phyloP scores from a whole-genome alignment of 1,140 invertebrate species.

The Apolygus lucorum region DNA sequence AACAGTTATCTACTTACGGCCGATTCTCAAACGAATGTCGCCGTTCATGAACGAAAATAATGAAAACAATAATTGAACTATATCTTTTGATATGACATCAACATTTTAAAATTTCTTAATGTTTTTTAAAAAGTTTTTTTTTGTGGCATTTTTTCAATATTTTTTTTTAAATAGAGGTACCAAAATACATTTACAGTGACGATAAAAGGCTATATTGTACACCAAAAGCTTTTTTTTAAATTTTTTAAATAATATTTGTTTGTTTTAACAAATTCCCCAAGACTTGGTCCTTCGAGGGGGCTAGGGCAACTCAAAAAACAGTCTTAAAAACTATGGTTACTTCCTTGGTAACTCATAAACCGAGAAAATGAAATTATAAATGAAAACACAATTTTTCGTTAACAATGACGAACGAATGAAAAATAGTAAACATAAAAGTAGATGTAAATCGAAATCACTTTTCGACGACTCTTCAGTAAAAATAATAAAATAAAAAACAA shows the following conservation, averaged over 20 bases:
- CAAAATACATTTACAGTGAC: constrained; percentile 19
- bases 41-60: constrained; percentile 3
- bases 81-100: constrained; percentile 6
- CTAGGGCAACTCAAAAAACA: constrained; percentile 18
- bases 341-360: constrained; percentile 20
- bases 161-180: constrained; percentile 1
- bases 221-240: constrained; percentile 16
- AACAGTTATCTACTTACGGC: background rate
- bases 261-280: background rate
- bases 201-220: constrained; percentile 1
- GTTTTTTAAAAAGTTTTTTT: constrained; percentile 3
- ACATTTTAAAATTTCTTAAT: background rate
- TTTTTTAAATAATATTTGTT: constrained; percentile 1
- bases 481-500: background rate
- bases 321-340: constrained; percentile 22
- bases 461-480: background rate
- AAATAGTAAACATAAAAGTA: background rate
- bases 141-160: background rate
- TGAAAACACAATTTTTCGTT: constrained; percentile 1
- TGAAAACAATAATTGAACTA: background rate
- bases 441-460: background rate
- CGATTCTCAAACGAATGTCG: background rate
- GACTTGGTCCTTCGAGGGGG: constrained; percentile 17
- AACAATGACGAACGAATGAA: constrained; percentile 5
- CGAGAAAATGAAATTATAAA: background rate